Conservation (phyloP, 2,797 vertebrate genomes). For the Brachyalestes nurse region DNA sequence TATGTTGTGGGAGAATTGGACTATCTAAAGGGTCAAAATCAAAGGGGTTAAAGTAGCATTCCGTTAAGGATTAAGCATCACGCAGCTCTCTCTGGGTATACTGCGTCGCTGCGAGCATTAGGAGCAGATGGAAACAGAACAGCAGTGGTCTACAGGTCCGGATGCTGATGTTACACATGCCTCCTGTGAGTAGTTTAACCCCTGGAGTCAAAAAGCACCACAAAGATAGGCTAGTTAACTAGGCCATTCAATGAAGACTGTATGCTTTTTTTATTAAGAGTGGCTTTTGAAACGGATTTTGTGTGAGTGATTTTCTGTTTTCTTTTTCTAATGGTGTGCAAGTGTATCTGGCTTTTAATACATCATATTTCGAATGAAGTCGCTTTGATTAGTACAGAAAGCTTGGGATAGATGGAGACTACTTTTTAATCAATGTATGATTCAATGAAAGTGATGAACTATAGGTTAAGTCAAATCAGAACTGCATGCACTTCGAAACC, state of each 20-base stretch:
- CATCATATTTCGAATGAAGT: too few relatives aligned
- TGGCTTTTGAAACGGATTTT: background rate
- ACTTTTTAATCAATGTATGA: too few relatives aligned
- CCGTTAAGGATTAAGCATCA: slow-evolving; percentile 14
- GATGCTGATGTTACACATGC: background rate
- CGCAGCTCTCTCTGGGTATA: background rate
- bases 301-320: background rate
- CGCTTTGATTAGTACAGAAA: too few relatives aligned
- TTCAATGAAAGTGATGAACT: too few relatives aligned
- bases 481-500: too few relatives aligned
- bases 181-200: slow-evolving; percentile 11
- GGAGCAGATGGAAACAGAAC: background rate
- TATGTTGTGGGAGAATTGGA: background rate
- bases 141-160: background rate
- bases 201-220: background rate
- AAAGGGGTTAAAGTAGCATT: slow-evolving; percentile 19
- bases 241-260: background rate
- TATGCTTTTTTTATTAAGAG: background rate
- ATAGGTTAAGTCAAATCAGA: too few relatives aligned
- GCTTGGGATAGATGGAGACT: too few relatives aligned
- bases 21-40: background rate
- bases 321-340: too few relatives aligned
- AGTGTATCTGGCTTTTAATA: too few relatives aligned
- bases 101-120: background rate
- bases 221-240: background rate